Base-by-base conservation (phyloP, 2,888 invertebrate species). In the Heliconius charithonia region DNA sequence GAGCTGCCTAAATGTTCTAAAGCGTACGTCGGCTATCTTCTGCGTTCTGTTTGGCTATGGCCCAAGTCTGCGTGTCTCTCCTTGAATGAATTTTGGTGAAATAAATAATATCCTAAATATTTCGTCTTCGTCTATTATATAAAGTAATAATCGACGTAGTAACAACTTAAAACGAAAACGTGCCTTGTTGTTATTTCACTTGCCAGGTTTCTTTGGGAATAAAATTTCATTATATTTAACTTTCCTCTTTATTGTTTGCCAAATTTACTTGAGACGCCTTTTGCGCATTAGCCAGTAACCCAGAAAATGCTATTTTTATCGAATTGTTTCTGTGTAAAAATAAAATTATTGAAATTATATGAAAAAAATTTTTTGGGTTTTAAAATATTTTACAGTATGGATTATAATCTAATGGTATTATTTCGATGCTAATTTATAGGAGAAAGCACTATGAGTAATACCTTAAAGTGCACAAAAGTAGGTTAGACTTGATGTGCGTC, bases 231-330 rank as follows among this genome's bases (percentile, higher is more conserved):
- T 72, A 77, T 29, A 45, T 41, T 45, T 32, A 62, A 69, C 27
- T 56, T 56, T 75, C 62, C 41, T 27, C 69, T 70, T 62, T 37
- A 63, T 51, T 65, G 29, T 80, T 84, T 94, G 94, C 94, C 94
- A 95, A 93, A 89, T 88, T 86, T 83, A 92, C 90, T 85, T 91
- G 90, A 93, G 94, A 85, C 88, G 89, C 85, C 84, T 82, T 80
- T 81, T 81, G 85, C 86, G 86, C 83, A 85, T 83, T 84, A 76
- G 75, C 70, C 76, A 80, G 84, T 84, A 74, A 76, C 76, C 81
- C 81, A 79, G 76, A 76, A 81, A 79, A 63, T 4, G 67, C 66
- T 77, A 78, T 72, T 79, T 78, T 76, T 72, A 29, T 65, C 59
- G 37, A 65, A 65, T n/a, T 16, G 22, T 67, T 72, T 66, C 3